Base-by-base conservation (phyloP, 2,113 vertebrate genomes). In the Raja brachyura region DNA sequence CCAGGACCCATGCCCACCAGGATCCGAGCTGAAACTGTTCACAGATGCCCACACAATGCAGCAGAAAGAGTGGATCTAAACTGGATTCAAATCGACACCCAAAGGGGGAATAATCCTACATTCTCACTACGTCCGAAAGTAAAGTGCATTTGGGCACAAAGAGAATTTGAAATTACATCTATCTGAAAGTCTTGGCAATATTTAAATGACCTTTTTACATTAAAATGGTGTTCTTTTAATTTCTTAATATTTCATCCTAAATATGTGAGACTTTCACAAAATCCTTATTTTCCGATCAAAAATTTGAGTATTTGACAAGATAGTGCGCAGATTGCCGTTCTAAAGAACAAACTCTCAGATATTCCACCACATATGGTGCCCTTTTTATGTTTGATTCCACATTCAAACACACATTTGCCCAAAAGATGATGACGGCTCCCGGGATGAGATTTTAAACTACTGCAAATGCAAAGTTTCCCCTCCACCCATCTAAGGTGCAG, bases 1-100 rank as follows among this genome's bases (percentile, higher is more conserved):
- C 59, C 83, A 88, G 59, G 59, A 63, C 83, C 83, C 59, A 88
- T 88, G 83, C 83, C 83, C 83, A 88, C 13, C 1, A 88, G 59
- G 28, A 88, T 63, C 59, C 63, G 59, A 11, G 56, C n/a, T 88
- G 4, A 88, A 63, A 88, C 59, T 88, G 28, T 31, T 31, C 59
- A 31, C 83, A 33, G 59, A 31, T 18, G 83, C 61, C 83, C 63
- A 11, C n/a, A n/a, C 56, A 86, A 61, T 88, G 13, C 61, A 61
- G 56, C 59, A 88, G 28, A 63, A 88, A 63, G 28, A 16, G 83
- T 31, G n/a, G n/a, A n/a, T 63, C 13, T 63, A n/a, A 5, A 6
- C 11, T 31, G 83, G 83, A 88, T 88, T 66, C 59, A 63, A 63
- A 88, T 59, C 28, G 28, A 88, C 28, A 66, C 14, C 59, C 5